Conservation (phyloP, 2,797 vertebrate genomes). For the Typhlichthys eigenmanni region DNA sequence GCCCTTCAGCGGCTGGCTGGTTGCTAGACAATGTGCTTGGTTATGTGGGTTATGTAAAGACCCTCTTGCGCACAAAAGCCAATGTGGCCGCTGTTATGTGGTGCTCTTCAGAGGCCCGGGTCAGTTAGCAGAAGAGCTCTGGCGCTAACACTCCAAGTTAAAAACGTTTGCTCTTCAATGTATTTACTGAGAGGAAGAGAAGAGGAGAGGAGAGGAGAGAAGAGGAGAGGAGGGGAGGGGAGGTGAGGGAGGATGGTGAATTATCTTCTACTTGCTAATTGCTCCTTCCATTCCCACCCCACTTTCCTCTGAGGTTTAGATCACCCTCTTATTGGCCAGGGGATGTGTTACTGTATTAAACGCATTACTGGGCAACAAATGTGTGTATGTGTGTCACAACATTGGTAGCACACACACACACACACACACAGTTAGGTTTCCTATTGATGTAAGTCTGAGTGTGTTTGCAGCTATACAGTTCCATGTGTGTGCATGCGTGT, state of each 20-base stretch:
- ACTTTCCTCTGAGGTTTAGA: slow-evolving; percentile 62
- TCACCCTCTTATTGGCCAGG: slow-evolving; percentile 63
- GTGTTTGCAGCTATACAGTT: too few species aligned
- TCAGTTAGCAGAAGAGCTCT: slow-evolving; percentile 78
- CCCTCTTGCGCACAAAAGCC: slow-evolving; percentile 82
- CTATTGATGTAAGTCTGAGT: too few species aligned
- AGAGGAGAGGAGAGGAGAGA: slow-evolving; percentile 13
- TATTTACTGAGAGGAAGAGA: slow-evolving; percentile 69
- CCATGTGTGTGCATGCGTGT: too few species aligned
- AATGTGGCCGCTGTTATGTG: slow-evolving; percentile 77
- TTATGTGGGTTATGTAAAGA: slow-evolving; percentile 85
- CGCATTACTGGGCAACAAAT: too few species aligned
- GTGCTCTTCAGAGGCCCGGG: slow-evolving; percentile 76
- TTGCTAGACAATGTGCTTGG: slow-evolving; percentile 84
- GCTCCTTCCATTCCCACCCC: slow-evolving; percentile 35
- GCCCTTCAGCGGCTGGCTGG: slow-evolving; percentile 71
- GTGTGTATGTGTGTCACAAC: too few species aligned
- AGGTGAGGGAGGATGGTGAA: slow-evolving; percentile 36
- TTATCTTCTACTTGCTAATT: slow-evolving; percentile 54
- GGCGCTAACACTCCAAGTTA: slow-evolving; percentile 74
- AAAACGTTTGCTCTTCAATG: slow-evolving; percentile 72
- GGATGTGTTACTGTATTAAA: slow-evolving; percentile 22
- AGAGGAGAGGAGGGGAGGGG: background rate
- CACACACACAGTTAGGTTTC: too few species aligned
- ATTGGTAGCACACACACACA: too few species aligned